Base-by-base conservation (phyloP, 2,113 vertebrate genomes). In the Boulengerochromis microlepis region DNA sequence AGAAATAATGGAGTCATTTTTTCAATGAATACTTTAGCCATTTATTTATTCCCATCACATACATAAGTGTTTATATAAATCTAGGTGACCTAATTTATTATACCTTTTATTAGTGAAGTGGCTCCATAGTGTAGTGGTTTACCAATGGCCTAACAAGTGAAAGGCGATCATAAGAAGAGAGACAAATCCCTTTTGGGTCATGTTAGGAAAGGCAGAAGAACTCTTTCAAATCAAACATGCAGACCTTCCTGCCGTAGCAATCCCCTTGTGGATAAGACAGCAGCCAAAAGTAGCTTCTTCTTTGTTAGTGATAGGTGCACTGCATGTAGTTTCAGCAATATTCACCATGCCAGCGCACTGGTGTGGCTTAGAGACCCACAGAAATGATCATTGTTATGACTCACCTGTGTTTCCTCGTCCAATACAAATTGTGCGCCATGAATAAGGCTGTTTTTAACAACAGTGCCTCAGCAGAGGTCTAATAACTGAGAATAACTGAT, bases 401-500 rank as follows among this genome's bases (percentile, higher is more conserved):
- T 40, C 40, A 59, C 24, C 29, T 87, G 64, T 56, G 71, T 86
- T 52, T 83, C 12, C 56, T 33, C 7, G 31, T 40, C 40, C 4
- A 7, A n/a, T 12, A 61, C 19, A 69, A 85, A 86, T 81, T 83
- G 52, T 85, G 76, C 19, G 2, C 19, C 40, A 80, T 38, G 42
- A 84, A 86, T 85, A 86, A 45, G 24, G 56, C 54, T 47, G 45
- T 57, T 86, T 86, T 80, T 74, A 54, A 81, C 42, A 78, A 33
- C 74, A 74, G 57, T 86, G 40, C 35, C 54, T 82, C 59, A 86
- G 71, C 54, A 47, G 82, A 86, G 86, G 38, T 85, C 56, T 87
- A 85, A 91, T 90, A 69, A 33, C 45, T 29, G 85, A 24, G 74
- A 92, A 90, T 84, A 87, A 89, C 64, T 53, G 87, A 69, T n/a